Evolutionary conservation across 2,888 invertebrate species (phyloP), one percentile per base, ranked within the genome.

Genomic region (Coremacera marginata): DNA sequence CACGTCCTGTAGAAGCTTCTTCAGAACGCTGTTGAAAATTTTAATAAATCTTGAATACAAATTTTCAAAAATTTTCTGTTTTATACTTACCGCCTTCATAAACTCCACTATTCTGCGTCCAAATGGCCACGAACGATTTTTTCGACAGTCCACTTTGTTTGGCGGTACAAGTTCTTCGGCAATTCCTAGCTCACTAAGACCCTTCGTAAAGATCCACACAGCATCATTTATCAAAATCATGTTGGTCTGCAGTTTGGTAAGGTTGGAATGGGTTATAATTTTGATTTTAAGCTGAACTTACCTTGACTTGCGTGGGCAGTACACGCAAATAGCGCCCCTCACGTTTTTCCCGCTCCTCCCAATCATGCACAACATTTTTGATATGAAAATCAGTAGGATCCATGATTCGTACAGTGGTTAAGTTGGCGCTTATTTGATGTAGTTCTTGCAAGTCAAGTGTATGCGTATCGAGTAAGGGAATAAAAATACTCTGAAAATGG

Each of bases 201-300:
- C 92, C 80, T 91, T 91, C 9, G 93, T 92, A 84, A 94, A 94
- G 78, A 94, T 88, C 83, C 91, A 91, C 2, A 94, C 91, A 0
- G 94, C 93, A 87, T 95, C 95, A 84, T 93, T 93, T 76, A 94
- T 90, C 37, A 95, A 87, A 4, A 94, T 93, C 80, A 93, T 92
- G 82, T 92, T 92, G 0, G 93, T 92, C 93, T 94, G 87, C 1
- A 89, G 67, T 62, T 75, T 2, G 5, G 19, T 27, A 34, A 8
- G 27, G 1, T 44, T 44, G 22, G 49, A 27, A 1, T 19, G 5
- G 37, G 9, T 44, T 19, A 22, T 19, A 4, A 5, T 19, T 19
- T 9, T 55, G 9, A 8, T 11, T 63, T 16, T 27, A 3, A 14
- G 14, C 67, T 67, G 1, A 14, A 34, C 57, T 51, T 49, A 86